Base-by-base conservation (phyloP, 1,140 invertebrate species). In the Aphelenchoides avenae region DNA sequence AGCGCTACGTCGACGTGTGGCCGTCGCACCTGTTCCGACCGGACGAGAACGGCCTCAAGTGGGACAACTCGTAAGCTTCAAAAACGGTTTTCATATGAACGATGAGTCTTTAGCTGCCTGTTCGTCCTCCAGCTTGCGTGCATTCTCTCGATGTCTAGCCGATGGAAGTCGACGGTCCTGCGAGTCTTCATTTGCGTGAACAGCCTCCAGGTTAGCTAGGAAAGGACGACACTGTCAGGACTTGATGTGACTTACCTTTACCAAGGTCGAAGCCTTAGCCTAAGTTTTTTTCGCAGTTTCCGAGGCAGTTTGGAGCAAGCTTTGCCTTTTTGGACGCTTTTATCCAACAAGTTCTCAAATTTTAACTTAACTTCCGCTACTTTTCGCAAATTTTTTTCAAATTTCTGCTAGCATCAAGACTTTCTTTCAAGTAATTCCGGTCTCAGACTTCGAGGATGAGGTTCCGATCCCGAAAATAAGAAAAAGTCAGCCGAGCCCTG, bases 111-210 rank as follows among this genome's bases (percentile, higher is more conserved):
- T 29, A 62, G 81, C 26, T 82, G 80, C 55, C 81, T 97, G 44
- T 98, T 98, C 78, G 87, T 95, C 82, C 85, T 98, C 70, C 94
- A 99, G 79, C 78, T 98, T 42, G 91, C 92, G 1, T 95, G 92
- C 68, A 94, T 99, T 52, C 84, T 96, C 15, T 88, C 91, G 68
- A 98, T 97, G 86, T 41, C 76, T 61, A 37, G 61, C 50, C 73
- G 77, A 48, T 84, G 85, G 69, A 92, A 89, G 86, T 86, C 86
- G 65, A 85, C 86, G 64, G 82, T 91, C 34, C 79, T 95, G 27
- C 81, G 91, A 33, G 86, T 93, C 15, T 89, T 89, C 72, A 83
- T 93, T 22, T 90, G 88, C 52, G 74, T 79, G 5, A 77, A 79
- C 36, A 66, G 75, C 11, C 54, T 73, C 29, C 64, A 76, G 36